phyloP scores from a whole-genome alignment of 2,888 invertebrate genomes.

The Melanchra persicariae region DNA sequence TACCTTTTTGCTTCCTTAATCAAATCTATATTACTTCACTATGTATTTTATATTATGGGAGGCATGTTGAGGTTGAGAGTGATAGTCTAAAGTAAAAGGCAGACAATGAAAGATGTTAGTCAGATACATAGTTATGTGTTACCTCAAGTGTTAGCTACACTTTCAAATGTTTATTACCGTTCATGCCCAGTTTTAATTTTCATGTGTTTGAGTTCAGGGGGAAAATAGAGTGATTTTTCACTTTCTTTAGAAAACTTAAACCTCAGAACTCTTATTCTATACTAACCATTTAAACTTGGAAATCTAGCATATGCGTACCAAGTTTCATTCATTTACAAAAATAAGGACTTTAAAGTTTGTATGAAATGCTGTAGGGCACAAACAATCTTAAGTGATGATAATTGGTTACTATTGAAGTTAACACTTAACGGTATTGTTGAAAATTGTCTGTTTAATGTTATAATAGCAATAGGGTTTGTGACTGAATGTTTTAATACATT shows the following conservation, averaged over 20 bases:
- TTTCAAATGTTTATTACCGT: not conserved
- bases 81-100: slow-evolving; percentile 28
- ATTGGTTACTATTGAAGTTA: not conserved
- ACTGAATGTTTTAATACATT: too few species aligned
- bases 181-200: not conserved
- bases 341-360: too few species aligned
- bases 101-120: slow-evolving; percentile 28
- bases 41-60: not conserved
- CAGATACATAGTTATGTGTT: not conserved
- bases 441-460: slow-evolving; percentile 4
- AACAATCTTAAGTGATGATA: not conserved
- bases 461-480: too few species aligned
- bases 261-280: too few species aligned
- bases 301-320: too few species aligned
- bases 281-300: too few species aligned
- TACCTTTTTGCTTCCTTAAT: not conserved
- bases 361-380: too few species aligned
- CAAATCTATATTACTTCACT: not conserved
- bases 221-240: too few species aligned
- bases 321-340: too few species aligned
- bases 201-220: too few species aligned
- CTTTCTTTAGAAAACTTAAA: too few species aligned
- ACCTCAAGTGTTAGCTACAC: slow-evolving; percentile 15
- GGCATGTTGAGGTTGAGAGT: not conserved
- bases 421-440: not conserved